A percentile compares a stretch with the other conserved stretches of the same genome.
These are phyloP conservation scores for Zootermopsis nevadensis DNA, from an alignment of 2,888 invertebrate genomes.

Conservation along the genomic window DNA sequence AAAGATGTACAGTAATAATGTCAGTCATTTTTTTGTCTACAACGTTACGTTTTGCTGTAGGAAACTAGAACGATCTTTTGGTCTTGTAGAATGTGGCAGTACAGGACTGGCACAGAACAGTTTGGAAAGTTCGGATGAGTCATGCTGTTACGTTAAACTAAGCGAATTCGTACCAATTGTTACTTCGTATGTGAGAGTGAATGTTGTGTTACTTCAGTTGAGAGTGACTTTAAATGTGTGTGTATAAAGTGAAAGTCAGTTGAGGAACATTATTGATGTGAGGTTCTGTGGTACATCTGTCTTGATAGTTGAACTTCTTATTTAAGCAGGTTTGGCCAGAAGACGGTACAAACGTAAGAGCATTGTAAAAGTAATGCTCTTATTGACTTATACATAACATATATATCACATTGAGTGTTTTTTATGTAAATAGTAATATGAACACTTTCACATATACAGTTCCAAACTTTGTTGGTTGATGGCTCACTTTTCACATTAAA, in stretches of 20 bases:
- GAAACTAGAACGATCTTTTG: neutral
- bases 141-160: neutral
- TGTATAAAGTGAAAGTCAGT: neutral
- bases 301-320: neutral
- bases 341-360: neutral
- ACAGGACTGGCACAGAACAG: neutral
- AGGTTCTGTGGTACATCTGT: neutral
- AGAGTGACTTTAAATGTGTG: neutral
- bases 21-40: constrained; percentile 5
- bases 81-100: neutral
- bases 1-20: constrained; percentile 12
- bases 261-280: too few relatives aligned
- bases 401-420: constrained; percentile 8
- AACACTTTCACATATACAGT: neutral
- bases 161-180: neutral
- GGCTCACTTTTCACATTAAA: constrained; percentile 26
- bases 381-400: neutral
- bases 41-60: constrained; percentile 10
- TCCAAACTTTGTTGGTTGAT: constrained; percentile 2
- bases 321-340: neutral
- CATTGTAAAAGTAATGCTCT: neutral
- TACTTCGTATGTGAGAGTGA: neutral
- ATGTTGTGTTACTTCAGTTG: neutral
- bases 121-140: neutral
- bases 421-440: constrained; percentile 28